phyloP scores from a whole-genome alignment of 2,113 vertebrate species.

The Neogobius melanostomus region DNA sequence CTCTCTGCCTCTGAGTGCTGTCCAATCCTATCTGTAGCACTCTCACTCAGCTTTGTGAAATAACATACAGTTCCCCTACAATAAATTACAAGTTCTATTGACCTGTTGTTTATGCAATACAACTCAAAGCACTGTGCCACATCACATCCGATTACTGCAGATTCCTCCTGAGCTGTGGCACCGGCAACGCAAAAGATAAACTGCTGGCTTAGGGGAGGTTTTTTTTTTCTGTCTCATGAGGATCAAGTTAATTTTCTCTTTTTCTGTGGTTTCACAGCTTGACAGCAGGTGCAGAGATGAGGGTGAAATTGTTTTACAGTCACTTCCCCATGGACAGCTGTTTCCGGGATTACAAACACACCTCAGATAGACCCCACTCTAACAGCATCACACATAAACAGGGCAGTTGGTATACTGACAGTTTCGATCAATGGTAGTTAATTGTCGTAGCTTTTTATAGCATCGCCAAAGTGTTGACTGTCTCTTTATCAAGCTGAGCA shows the following conservation, averaged over 20 bases:
- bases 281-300: conserved; percentile 12
- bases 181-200: conserved; percentile 13
- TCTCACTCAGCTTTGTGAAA: background rate
- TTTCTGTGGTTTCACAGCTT: background rate
- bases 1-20: conserved; percentile 4
- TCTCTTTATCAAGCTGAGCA: background rate
- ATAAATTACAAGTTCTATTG: conserved; percentile 13
- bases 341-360: background rate
- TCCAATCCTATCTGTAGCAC: conserved; percentile 7
- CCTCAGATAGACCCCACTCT: too few relatives aligned
- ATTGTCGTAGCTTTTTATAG: background rate
- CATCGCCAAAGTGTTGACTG: background rate
- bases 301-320: conserved; percentile 7
- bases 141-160: conserved; percentile 12
- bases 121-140: background rate
- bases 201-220: background rate
- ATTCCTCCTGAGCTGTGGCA: conserved; percentile 14
- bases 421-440: background rate
- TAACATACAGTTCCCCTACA: conserved; percentile 18
- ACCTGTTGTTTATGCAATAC: conserved; percentile 17
- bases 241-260: background rate
- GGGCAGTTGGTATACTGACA: background rate
- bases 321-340: background rate
- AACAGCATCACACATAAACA: too few relatives aligned
- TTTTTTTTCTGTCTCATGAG: background rate